These are phyloP conservation scores for Cryptomyrus ogoouensis DNA, from an alignment of 2,113 vertebrate species.

Conservation along the genomic window DNA sequence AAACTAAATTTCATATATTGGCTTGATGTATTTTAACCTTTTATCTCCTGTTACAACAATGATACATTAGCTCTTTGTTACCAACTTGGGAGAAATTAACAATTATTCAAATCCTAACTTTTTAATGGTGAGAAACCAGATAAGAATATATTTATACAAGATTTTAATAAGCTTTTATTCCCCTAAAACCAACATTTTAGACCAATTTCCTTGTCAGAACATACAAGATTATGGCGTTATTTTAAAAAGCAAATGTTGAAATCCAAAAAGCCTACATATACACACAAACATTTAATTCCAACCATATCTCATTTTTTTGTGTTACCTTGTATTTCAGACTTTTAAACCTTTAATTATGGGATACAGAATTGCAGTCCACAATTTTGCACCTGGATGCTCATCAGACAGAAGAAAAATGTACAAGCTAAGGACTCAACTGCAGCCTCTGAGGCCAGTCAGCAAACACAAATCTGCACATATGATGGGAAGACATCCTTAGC, in stretches of 20 bases:
- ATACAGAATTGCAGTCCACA: background rate
- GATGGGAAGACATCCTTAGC: background rate
- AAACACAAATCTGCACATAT: background rate
- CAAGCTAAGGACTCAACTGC: background rate
- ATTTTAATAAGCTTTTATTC: too few species aligned
- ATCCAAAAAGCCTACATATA: background rate
- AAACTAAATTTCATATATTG: background rate
- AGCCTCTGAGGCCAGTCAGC: background rate
- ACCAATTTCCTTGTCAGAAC: background rate
- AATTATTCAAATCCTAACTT: background rate
- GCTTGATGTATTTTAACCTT: background rate
- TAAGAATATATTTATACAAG: background rate
- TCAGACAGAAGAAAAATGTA: background rate
- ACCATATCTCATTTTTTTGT: background rate
- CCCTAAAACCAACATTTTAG: background rate
- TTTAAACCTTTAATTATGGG: background rate
- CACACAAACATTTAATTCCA: background rate
- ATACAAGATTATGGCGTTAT: background rate
- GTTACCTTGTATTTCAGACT: background rate
- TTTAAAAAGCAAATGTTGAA: slow-evolving; percentile 3
- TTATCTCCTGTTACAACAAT: background rate
- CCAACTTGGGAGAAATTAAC: background rate
- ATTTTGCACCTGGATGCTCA: background rate
- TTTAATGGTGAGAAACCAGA: background rate
- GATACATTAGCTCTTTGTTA: background rate